Evolutionary conservation across 2,113 vertebrate species (phyloP), one percentile per base, ranked within the genome.

Genomic region (Barbus barbus): DNA sequence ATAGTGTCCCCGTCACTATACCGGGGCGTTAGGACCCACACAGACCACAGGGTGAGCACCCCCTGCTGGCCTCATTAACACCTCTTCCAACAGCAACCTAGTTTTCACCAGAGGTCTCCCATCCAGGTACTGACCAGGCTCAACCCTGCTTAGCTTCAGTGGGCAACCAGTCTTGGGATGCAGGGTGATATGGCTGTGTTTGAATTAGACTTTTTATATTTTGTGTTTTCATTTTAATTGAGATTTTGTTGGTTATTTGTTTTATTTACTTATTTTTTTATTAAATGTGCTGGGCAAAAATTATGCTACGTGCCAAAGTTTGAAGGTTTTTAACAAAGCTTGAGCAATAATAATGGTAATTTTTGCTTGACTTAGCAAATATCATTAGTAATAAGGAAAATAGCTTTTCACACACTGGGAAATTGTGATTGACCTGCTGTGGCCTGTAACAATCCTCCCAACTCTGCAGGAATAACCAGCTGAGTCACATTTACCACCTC

Each of bases 401-500:
- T 7, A 58, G 20, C 22, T 58, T 58, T 58, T 58, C 20, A 76
- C 46, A 74, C 33, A 83, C 53, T 56, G 33, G 28, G 9, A 26
- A 56, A 56, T 46, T 4, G 65, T 78, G 74, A 56, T 51, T 71
- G 26, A 97, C 97, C 96, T 92, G 95, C 93, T 3, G 91, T 94
- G 0, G 92, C 92, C 73, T 94, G 94, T 85, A 99, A 91, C 84
- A 99, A 92, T 60, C 91, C 94, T 18, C 94, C 95, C 85, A 99
- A 93, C 86, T 97, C 96, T 0, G 95, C 96, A 0, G 98, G 97
- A 71, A 99, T 95, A 58, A 96, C 96, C 91, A 99, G 91, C 71
- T 96, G 95, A 4, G 96, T 95, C 84, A 99, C 96, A 0, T 97
- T 95, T 73, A 98, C 93, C 87, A 99, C 95, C 87, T 98, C 96